Conservation (phyloP, 1,140 invertebrate genomes). For the Procambarus clarkii region DNA sequence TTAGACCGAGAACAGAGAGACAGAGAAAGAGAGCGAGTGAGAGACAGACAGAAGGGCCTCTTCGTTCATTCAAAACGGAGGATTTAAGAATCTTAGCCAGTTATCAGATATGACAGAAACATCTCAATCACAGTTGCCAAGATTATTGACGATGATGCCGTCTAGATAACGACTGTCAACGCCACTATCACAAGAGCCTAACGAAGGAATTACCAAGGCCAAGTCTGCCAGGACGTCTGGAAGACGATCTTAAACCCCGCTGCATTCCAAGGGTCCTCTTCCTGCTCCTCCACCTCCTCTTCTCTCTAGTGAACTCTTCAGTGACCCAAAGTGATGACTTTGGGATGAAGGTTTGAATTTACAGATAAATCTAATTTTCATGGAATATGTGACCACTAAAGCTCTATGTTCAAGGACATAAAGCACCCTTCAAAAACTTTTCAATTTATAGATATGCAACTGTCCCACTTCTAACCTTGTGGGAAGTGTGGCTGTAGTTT, state of each 20-base stretch:
- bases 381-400: not conserved
- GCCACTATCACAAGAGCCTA: no score
- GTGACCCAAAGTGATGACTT: not conserved
- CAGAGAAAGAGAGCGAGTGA: not conserved
- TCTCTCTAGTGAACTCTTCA: not conserved
- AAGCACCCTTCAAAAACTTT: not conserved
- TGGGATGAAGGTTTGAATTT: not conserved
- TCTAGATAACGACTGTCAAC: no score
- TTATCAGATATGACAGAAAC: not conserved
- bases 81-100: constrained; percentile 6
- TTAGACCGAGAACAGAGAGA: not conserved
- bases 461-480: not conserved
- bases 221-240: no score
- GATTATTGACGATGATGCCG: no score
- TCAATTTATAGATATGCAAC: not conserved
- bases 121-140: no score
- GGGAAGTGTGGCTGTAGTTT: not conserved
- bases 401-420: not conserved
- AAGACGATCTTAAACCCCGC: no score
- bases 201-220: no score
- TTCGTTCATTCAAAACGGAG: not conserved
- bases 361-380: not conserved
- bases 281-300: no score
- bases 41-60: constrained; percentile 20
- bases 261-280: no score